Percentiles rank a stretch among this genome's conserved stretches.
These are phyloP conservation scores for Diadegma fenestrale DNA, from an alignment of 2,888 invertebrate species.

Conservation along the genomic window DNA sequence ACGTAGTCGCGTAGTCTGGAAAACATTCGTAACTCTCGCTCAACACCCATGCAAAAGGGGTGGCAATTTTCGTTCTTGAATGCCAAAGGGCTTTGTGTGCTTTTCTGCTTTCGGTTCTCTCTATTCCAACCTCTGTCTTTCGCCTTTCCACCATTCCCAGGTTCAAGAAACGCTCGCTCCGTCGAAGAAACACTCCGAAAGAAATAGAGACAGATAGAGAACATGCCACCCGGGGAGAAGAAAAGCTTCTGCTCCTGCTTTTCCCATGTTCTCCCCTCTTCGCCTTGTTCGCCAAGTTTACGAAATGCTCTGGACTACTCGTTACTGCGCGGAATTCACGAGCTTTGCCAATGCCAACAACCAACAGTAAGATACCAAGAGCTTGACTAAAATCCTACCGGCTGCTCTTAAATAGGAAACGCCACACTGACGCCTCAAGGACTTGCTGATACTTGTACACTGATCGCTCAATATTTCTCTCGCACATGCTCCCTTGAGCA, in stretches of 20 bases:
- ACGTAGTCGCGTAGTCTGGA: neutral
- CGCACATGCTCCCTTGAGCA: conserved; percentile 5
- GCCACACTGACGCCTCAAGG: conserved; percentile 41
- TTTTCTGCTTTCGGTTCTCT: conserved; percentile 46
- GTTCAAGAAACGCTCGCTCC: conserved; percentile 58
- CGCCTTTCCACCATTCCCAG: conserved; percentile 32
- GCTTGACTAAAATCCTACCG: conserved; percentile 47
- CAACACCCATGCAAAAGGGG: conserved; percentile 24
- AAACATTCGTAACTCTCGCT: conserved; percentile 49
- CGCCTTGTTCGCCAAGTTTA: conserved; percentile 61
- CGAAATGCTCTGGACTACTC: conserved; percentile 58
- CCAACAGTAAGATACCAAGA: conserved; percentile 31
- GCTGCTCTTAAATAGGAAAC: conserved; percentile 36
- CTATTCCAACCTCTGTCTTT: conserved; percentile 41
- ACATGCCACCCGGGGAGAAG: conserved; percentile 12
- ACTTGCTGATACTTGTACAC: conserved; percentile 41
- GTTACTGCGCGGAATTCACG: conserved; percentile 63
- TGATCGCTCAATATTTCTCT: conserved; percentile 46
- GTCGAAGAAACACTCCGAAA: conserved; percentile 45
- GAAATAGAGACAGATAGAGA: conserved; percentile 39
- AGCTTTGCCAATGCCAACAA: conserved; percentile 53
- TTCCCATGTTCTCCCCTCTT: conserved; percentile 10
- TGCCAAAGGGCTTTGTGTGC: conserved; percentile 33
- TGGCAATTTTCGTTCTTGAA: conserved; percentile 47
- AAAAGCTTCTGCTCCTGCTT: conserved; percentile 45